Conservation (phyloP, 2,113 vertebrate species). For the Ageneiosus marmoratus region DNA sequence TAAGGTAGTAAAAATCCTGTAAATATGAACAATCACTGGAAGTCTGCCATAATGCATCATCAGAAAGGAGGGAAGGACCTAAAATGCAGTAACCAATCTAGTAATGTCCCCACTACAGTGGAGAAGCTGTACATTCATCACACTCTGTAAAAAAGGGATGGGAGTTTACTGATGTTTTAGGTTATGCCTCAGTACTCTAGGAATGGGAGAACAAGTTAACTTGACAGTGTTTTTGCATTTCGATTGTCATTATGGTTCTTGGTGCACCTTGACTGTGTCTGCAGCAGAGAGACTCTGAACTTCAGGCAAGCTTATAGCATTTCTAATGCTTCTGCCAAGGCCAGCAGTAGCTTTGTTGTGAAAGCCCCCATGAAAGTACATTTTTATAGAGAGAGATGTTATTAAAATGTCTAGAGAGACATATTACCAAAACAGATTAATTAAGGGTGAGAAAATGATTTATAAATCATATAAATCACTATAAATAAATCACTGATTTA, state of each 20-base stretch:
- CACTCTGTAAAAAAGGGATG: not conserved
- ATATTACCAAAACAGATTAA: not conserved
- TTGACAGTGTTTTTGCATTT: slow-evolving; percentile 42
- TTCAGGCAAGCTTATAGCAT: not conserved
- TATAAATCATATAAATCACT: not conserved
- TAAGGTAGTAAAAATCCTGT: slow-evolving; percentile 36
- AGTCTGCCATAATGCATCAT: slow-evolving; percentile 38
- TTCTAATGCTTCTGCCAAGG: not conserved
- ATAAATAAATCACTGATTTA: slow-evolving; percentile 2
- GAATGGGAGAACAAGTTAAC: slow-evolving; percentile 37
- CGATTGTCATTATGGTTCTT: slow-evolving; percentile 35
- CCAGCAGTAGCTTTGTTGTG: not conserved
- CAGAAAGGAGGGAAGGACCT: slow-evolving; percentile 21
- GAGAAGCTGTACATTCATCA: not conserved
- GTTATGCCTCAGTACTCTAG: slow-evolving; percentile 22
- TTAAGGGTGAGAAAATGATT: not conserved
- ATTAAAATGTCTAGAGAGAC: not conserved
- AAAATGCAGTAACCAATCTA: slow-evolving; percentile 41
- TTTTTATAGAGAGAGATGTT: not conserved
- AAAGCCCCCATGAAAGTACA: not conserved
- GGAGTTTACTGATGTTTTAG: slow-evolving; percentile 29
- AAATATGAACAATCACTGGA: slow-evolving; percentile 43
- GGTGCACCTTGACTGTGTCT: slow-evolving; percentile 17
- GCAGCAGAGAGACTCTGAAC: not conserved
- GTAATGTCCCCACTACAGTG: not conserved